These are phyloP conservation scores for Bothrops alternatus DNA, from an alignment of 2,797 vertebrate genomes.

Conservation along the genomic window DNA sequence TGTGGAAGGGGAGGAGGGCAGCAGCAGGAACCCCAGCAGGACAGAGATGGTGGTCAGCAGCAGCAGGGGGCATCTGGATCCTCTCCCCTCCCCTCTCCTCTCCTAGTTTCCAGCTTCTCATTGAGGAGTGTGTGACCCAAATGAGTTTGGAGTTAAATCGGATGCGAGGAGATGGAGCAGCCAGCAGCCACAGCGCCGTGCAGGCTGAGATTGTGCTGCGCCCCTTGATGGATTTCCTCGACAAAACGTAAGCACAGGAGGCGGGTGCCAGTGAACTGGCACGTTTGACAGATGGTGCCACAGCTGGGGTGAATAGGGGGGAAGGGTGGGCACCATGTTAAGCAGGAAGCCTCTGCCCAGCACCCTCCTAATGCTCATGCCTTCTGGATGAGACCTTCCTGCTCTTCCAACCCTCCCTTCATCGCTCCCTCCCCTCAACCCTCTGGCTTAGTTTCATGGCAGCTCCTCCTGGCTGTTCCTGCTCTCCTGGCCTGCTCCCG, in stretches of 20 bases:
- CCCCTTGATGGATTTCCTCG: conserved; percentile 95
- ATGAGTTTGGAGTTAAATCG: conserved; percentile 92
- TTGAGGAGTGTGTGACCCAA: conserved; percentile 93
- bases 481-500: not conserved
- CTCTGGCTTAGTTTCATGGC: not conserved
- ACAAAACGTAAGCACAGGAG: conserved; percentile 84
- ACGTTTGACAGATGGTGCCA: not conserved
- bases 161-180: conserved; percentile 81
- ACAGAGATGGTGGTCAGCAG: not conserved
- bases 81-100: accelerated
- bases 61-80: not conserved
- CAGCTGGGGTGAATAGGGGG: not conserved
- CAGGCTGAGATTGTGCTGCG: conserved; percentile 92
- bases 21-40: not conserved
- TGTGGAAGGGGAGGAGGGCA: not conserved
- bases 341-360: not conserved
- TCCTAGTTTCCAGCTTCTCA: conserved; percentile 85
- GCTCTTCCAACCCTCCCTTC: not conserved
- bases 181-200: conserved; percentile 81
- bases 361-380: not conserved
- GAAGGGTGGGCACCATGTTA: not conserved
- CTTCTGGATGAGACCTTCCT: not conserved
- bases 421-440: not conserved
- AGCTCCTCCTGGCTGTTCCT: not conserved
- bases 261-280: not conserved